Percentiles rank a stretch among this genome's conserved stretches.
Evolutionary conservation across 1,140 invertebrate genomes (phyloP).

Genomic region (Heliothis virescens): DNA sequence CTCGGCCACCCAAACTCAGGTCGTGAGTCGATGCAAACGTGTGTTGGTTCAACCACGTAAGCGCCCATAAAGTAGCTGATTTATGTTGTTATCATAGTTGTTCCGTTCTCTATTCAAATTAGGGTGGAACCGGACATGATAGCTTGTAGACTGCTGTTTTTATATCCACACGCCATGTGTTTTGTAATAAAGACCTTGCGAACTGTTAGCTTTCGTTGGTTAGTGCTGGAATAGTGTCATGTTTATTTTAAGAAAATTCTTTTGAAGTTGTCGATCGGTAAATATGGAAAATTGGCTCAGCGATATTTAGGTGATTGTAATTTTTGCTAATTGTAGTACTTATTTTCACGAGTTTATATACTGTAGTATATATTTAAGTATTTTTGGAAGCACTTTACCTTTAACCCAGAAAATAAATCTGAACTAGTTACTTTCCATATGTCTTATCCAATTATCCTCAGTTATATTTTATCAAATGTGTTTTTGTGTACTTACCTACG

Average conservation of each 20-base stretch:
- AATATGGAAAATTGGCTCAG: background rate
- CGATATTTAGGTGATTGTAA: background rate
- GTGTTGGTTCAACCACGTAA: slow-evolving; percentile 27
- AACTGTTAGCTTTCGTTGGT: background rate
- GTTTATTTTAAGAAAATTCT: slow-evolving; percentile 29
- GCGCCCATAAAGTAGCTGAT: slow-evolving; percentile 47
- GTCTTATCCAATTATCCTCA: background rate
- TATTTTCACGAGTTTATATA: no score
- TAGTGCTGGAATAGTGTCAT: background rate
- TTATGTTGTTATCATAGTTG: slow-evolving; percentile 52
- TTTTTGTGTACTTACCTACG: background rate
- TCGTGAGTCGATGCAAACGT: slow-evolving; percentile 28
- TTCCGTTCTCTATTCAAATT: slow-evolving; percentile 47
- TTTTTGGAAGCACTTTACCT: no score
- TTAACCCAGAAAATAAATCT: no score
- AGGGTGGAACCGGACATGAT: slow-evolving; percentile 26
- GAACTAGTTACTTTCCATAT: background rate
- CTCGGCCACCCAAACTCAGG: background rate
- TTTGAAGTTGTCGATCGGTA: slow-evolving; percentile 6
- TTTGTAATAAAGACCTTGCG: slow-evolving; percentile 2
- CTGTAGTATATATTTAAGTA: no score
- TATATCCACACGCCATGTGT: slow-evolving; percentile 22
- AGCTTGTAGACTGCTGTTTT: slow-evolving; percentile 32
- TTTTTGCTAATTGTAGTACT: background rate
- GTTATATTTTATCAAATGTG: background rate